A percentile compares a stretch with the other conserved stretches of the same genome.
phyloP scores from a whole-genome alignment of 2,888 invertebrate species.

The Ganaspis brasiliensis region DNA sequence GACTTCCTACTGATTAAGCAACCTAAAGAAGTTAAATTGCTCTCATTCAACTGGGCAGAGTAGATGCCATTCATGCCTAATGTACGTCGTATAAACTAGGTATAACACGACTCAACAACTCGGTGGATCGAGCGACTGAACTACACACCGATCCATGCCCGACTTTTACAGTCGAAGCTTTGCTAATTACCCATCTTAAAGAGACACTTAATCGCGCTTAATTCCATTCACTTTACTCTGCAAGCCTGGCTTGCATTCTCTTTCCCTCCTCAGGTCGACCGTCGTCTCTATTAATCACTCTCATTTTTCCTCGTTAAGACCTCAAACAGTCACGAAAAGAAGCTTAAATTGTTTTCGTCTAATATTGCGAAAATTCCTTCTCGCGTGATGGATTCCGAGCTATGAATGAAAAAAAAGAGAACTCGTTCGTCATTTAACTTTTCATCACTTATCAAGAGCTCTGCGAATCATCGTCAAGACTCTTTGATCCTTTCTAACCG shows the following conservation, averaged over 20 bases:
- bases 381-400: conserved; percentile 31
- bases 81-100: conserved; percentile 81
- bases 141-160: conserved; percentile 48
- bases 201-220: conserved; percentile 34
- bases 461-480: neutral
- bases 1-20: conserved; percentile 81
- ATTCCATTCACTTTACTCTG: neutral
- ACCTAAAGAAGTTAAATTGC: conserved; percentile 81
- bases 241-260: neutral
- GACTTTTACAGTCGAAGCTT: conserved; percentile 27
- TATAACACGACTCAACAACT: conserved; percentile 79
- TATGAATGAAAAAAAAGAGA: neutral
- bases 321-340: conserved; percentile 34
- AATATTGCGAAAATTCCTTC: conserved; percentile 27
- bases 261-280: neutral
- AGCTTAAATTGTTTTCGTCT: conserved; percentile 33
- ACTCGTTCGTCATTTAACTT: conserved; percentile 10
- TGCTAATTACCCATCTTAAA: conserved; percentile 39
- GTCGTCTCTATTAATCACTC: neutral
- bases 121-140: conserved; percentile 66
- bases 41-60: conserved; percentile 80
- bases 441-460: conserved; percentile 8
- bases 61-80: conserved; percentile 81
- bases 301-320: conserved; percentile 30
- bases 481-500: neutral